Evolutionary conservation across 2,113 vertebrate species (phyloP).

Genomic region (Sebastes schlegelii): DNA sequence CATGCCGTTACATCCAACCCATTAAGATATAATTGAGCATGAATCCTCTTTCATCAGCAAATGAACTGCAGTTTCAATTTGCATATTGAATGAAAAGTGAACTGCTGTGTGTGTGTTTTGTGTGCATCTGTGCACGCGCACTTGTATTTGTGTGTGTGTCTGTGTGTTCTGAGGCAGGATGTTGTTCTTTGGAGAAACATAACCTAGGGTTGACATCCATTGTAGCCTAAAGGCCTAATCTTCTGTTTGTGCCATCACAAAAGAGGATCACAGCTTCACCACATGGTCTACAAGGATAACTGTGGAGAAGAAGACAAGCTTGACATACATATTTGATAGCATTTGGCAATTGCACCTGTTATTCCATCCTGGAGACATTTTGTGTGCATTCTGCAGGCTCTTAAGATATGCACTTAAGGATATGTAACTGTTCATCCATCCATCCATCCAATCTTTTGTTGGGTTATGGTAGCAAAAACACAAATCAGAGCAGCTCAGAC

Average conservation of each 20-base stretch:
- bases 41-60: slow-evolving; percentile 80
- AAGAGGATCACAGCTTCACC: slow-evolving; percentile 42
- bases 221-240: slow-evolving; percentile 61
- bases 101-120: slow-evolving; percentile 8
- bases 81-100: slow-evolving; percentile 75
- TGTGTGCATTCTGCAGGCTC: not conserved
- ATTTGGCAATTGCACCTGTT: slow-evolving; percentile 41
- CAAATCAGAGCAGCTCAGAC: not conserved
- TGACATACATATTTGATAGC: slow-evolving; percentile 30
- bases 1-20: slow-evolving; percentile 64
- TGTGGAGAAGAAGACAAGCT: slow-evolving; percentile 28
- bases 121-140: not conserved
- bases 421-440: not conserved
- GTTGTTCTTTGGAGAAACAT: slow-evolving; percentile 51
- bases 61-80: slow-evolving; percentile 76
- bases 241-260: slow-evolving; percentile 54
- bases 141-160: not conserved
- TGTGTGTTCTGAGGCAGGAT: slow-evolving; percentile 54
- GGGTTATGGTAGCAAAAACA: not conserved
- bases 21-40: slow-evolving; percentile 78
- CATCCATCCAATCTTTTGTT: not conserved
- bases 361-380: not conserved
- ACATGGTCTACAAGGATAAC: slow-evolving; percentile 12
- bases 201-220: slow-evolving; percentile 62
- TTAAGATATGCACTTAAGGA: not conserved